Evolutionary conservation across 2,888 invertebrate species (phyloP).

Genomic region (Buathra laborator): DNA sequence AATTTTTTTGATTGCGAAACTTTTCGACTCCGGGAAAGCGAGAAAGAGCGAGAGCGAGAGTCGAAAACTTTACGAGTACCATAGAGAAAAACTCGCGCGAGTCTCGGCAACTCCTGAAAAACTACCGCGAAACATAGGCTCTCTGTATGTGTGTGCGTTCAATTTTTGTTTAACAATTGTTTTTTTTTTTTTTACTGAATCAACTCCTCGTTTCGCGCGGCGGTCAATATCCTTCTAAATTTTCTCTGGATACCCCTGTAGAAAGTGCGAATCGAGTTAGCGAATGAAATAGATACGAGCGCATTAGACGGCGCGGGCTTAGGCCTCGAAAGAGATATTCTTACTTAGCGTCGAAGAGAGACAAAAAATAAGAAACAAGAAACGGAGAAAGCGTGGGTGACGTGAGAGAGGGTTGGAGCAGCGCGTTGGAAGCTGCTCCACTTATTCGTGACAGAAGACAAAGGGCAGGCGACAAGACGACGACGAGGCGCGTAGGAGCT

Average conservation of each 20-base stretch:
- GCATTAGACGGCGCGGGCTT: neutral
- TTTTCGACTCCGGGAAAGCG: neutral
- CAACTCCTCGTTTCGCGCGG: neutral
- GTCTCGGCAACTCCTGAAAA: constrained; percentile 39
- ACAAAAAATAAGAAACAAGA: constrained; percentile 28
- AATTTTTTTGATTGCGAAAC: constrained; percentile 62
- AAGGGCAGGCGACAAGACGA: constrained; percentile 38
- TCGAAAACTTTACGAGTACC: constrained; percentile 62
- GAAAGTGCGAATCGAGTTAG: constrained; percentile 34
- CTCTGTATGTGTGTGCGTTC: neutral
- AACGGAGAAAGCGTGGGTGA: constrained; percentile 27
- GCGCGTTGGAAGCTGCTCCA: constrained; percentile 36
- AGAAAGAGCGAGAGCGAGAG: constrained; percentile 11
- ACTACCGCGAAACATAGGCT: constrained; percentile 47
- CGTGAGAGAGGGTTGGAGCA: constrained; percentile 8
- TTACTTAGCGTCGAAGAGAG: constrained; percentile 4
- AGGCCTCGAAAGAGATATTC: neutral
- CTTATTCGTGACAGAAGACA: constrained; percentile 55
- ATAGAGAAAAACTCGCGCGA: constrained; percentile 34
- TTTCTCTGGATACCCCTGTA: neutral
- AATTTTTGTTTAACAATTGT: constrained; percentile 7
- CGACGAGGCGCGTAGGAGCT: constrained; percentile 39
- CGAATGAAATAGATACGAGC: constrained; percentile 12
- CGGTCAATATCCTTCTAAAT: neutral
- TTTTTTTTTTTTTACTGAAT: neutral